Conservation (phyloP, 2,113 vertebrate genomes). For the Rhegmatorhina hoffmannsi region DNA sequence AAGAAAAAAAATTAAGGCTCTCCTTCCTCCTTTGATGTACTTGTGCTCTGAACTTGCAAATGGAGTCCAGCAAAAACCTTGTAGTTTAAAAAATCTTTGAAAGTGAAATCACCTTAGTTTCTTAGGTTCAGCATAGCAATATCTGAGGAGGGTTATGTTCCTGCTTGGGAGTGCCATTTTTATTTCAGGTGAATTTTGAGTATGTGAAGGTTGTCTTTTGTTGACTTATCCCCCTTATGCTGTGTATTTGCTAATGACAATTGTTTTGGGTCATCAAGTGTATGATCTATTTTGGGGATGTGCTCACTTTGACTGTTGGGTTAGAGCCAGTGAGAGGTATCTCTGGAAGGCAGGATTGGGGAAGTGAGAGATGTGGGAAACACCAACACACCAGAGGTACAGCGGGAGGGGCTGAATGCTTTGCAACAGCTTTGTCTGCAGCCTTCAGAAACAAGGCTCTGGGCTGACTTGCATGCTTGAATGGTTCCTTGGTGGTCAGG, state of each 20-base stretch:
- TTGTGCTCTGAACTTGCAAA: background rate
- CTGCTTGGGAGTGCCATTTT: background rate
- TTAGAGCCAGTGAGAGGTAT: background rate
- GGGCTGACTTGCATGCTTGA: background rate
- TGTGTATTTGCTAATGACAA: background rate
- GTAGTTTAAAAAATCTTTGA: background rate
- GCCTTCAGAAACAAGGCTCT: background rate
- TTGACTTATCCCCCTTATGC: background rate
- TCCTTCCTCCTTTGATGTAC: background rate
- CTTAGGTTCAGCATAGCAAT: background rate
- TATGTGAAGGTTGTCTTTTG: background rate
- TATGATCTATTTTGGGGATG: background rate
- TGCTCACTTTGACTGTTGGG: background rate
- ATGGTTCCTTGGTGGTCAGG: background rate
- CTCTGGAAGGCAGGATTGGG: background rate
- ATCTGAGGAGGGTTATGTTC: background rate
- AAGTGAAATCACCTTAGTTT: background rate
- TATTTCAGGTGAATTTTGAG: background rate
- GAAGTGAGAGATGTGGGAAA: background rate
- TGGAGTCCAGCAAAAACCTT: background rate
- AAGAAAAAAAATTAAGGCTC: background rate
- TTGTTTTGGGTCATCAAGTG: background rate
- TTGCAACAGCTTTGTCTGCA: background rate
- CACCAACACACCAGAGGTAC: background rate
- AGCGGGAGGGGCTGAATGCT: background rate